Conservation (phyloP, 2,113 vertebrate genomes). For the Penelope pileata region DNA sequence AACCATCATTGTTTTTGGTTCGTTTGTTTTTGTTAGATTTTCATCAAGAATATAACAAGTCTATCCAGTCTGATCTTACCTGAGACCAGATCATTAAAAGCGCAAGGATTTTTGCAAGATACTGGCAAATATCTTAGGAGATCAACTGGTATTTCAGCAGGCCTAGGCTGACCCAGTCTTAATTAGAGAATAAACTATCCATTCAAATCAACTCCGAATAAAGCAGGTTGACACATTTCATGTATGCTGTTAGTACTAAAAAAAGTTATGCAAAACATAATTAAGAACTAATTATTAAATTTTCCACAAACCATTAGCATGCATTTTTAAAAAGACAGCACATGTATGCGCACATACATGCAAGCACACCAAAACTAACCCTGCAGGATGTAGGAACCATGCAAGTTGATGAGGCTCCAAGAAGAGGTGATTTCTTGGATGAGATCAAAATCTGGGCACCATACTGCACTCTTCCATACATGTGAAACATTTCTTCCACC, state of each 20-base stretch:
- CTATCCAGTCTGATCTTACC: background rate
- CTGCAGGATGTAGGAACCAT: background rate
- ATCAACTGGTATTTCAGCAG: background rate
- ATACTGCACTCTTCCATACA: fast-evolving
- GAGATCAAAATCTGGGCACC: background rate
- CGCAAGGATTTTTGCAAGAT: background rate
- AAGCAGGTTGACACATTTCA: background rate
- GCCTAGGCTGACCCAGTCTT: background rate
- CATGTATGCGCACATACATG: fast-evolving
- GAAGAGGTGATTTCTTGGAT: background rate
- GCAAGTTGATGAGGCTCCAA: background rate
- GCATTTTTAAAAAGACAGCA: background rate
- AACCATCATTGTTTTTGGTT: too few relatives aligned
- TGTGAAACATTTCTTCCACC: background rate
- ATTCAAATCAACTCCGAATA: background rate
- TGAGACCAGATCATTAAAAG: background rate
- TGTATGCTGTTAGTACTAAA: background rate
- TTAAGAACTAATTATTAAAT: background rate
- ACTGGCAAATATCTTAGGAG: background rate
- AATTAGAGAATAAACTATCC: background rate
- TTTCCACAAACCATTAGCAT: background rate
- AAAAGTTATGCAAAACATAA: background rate
- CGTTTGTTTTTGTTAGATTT: background rate
- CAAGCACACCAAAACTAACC: background rate
- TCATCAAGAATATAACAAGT: background rate